These are phyloP conservation scores for Drosophila subquinaria DNA, from an alignment of 2,888 invertebrate species.

Conservation along the genomic window DNA sequence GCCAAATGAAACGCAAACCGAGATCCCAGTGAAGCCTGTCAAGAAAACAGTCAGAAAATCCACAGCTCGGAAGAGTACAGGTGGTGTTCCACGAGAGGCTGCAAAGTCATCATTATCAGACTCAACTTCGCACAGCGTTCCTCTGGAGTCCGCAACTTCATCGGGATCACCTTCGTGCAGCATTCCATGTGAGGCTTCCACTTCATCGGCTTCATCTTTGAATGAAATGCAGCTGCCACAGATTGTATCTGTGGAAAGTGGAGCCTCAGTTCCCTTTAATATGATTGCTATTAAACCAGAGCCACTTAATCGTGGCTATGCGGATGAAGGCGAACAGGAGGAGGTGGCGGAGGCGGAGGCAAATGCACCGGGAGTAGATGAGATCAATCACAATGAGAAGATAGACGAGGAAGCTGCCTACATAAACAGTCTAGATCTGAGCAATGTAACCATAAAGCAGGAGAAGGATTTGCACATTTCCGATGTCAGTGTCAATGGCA, in stretches of 20 bases:
- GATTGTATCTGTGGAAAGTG: constrained; percentile 73
- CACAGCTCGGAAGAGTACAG: constrained; percentile 65
- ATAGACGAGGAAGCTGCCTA: constrained; percentile 61
- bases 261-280: constrained; percentile 48
- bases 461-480: constrained; percentile 82
- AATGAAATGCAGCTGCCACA: constrained; percentile 46
- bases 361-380: constrained; percentile 17
- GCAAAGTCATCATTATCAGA: constrained; percentile 3
- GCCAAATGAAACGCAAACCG: constrained; percentile 22
- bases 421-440: constrained; percentile 77
- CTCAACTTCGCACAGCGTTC: not conserved
- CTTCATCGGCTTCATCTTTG: not conserved
- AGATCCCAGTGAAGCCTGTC: constrained; percentile 2
- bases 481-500: constrained; percentile 54
- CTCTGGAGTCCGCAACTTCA: not conserved
- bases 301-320: constrained; percentile 77
- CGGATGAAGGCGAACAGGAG: constrained; percentile 56
- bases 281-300: constrained; percentile 75
- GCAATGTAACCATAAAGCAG: constrained; percentile 80
- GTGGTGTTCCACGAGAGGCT: constrained; percentile 21
- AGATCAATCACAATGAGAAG: constrained; percentile 70
- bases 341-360: not conserved
- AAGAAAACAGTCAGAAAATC: constrained; percentile 30
- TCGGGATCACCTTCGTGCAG: not conserved
- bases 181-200: not conserved